Base-by-base conservation (phyloP, 2,888 invertebrate species). In the Caenorhabditis auriculariae region DNA sequence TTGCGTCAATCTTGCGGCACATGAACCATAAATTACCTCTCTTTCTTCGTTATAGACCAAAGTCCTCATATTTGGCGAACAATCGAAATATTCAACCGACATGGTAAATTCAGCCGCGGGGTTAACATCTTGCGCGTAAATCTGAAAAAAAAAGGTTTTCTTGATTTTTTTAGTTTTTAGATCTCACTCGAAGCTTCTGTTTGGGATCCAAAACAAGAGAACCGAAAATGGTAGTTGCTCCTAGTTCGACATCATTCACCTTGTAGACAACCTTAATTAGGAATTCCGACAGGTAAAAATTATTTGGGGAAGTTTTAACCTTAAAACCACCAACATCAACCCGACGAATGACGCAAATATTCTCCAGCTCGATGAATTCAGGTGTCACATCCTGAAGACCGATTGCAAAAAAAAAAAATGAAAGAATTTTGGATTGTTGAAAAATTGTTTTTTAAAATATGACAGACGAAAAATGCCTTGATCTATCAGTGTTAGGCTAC, bases 271-370 rank as follows among this genome's bases (percentile, higher is more conserved):
- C 32, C 54, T 54, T 2, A 24, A 45, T 52, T 9, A 26, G 27
- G n/a, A 19, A 12, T 7, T 35, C 9, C 5, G 17, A n/a, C 4
- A 29, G 27, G 27, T 19, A 17, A 45, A 47, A 47, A 17, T 47
- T 23, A 3, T 28, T 21, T 28, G 4, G 17, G 5, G 39, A 6
- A n/a, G n/a, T n/a, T n/a, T 17, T 21, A 17, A 59, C 54, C 46
- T 54, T 45, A 29, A 54, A 58, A 12, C 58, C 62, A 17, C 54
- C 51, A 4, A 58, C 62, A 48, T 62, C 62, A 6, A 62, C 62
- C 24, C 49, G 39, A 17, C 54, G 19, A 24, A 58, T 54, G 15
- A 46, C 51, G 51, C 62, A 62, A 26, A 62, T 62, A 29, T 62
- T 62, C 43, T 62, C 53, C 49, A 62, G 45, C 19, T 62, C 62